A percentile compares a stretch with the other conserved stretches of the same genome.
These are phyloP conservation scores for Pygoscelis antarcticus DNA, from an alignment of 2,113 vertebrate genomes.

Conservation along the genomic window DNA sequence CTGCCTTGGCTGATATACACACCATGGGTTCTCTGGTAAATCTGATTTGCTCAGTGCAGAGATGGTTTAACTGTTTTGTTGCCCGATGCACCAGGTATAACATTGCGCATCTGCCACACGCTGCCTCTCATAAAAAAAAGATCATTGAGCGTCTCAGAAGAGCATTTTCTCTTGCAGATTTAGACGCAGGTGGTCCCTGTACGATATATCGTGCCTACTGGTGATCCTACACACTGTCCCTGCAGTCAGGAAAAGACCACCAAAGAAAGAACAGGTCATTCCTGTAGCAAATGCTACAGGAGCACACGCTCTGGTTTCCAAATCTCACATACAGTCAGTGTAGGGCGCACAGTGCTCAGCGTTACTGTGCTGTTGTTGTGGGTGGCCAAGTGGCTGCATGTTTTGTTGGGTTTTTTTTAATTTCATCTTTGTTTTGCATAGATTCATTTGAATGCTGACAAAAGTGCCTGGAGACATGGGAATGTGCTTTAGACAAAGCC, in stretches of 20 bases:
- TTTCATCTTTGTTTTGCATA: neutral
- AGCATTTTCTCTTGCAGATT: neutral
- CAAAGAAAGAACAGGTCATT: neutral
- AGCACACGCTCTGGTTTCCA: fast-evolving
- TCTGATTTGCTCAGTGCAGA: neutral
- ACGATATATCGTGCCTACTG: neutral
- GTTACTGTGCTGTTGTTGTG: neutral
- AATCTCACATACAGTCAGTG: fast-evolving
- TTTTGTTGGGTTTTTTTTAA: neutral
- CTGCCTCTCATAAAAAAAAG: neutral
- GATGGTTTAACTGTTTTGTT: neutral
- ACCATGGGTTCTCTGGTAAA: neutral
- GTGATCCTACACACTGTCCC: neutral
- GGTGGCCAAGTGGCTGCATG: neutral
- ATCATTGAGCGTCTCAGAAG: neutral
- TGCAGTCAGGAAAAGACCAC: neutral
- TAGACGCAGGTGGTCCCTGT: neutral
- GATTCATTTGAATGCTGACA: neutral
- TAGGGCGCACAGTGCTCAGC: neutral
- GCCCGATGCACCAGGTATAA: too few species aligned
- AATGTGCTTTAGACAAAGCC: slow-evolving; percentile 19
- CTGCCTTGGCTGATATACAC: neutral
- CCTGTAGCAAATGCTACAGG: neutral
- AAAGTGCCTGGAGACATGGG: slow-evolving; percentile 1
- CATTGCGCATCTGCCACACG: neutral